A percentile compares a stretch with the other conserved stretches of the same genome.
Conservation (phyloP, 1,140 invertebrate species). For the Drosophila pruinosa region DNA sequence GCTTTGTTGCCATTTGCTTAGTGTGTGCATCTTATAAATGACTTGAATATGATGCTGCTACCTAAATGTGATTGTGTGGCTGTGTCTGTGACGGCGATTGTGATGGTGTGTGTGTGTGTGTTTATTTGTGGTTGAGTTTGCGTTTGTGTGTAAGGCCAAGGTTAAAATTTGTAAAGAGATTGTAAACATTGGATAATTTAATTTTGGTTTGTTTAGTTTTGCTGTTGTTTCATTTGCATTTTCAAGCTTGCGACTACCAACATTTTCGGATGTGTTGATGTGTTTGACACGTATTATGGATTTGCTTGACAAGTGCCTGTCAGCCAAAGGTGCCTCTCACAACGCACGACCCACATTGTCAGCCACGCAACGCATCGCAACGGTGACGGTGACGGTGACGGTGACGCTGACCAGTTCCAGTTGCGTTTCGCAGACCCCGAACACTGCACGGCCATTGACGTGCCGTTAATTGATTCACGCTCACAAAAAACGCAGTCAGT, state of each 20-base stretch:
- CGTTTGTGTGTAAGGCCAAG: slow-evolving; percentile 70
- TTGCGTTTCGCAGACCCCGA: slow-evolving; percentile 1
- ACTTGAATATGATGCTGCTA: slow-evolving; percentile 29
- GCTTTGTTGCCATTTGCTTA: slow-evolving; percentile 29
- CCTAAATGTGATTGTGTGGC: slow-evolving; percentile 27
- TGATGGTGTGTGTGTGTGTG: not conserved
- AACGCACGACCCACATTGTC: slow-evolving; percentile 67
- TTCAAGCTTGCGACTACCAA: slow-evolving; percentile 28
- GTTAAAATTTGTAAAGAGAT: slow-evolving; percentile 79
- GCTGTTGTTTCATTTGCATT: slow-evolving; percentile 69
- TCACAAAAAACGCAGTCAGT: slow-evolving; percentile 20
- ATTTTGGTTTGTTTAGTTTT: slow-evolving; percentile 51
- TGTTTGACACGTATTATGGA: slow-evolving; percentile 75
- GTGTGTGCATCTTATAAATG: slow-evolving; percentile 49
- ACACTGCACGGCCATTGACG: slow-evolving; percentile 32
- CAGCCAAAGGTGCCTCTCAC: slow-evolving; percentile 47
- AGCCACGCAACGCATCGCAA: slow-evolving; percentile 4
- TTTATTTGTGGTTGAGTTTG: slow-evolving; percentile 33
- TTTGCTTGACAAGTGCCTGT: slow-evolving; percentile 75
- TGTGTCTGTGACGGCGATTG: too few relatives aligned
- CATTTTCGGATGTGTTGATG: slow-evolving; percentile 38
- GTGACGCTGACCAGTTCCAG: slow-evolving; percentile 20
- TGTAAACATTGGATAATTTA: slow-evolving; percentile 76
- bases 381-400: too few relatives aligned
- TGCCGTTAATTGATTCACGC: slow-evolving; percentile 74